Evolutionary conservation across 2,888 invertebrate species (phyloP), one percentile per base, ranked within the genome.

Genomic region (Drosophila eohydei): DNA sequence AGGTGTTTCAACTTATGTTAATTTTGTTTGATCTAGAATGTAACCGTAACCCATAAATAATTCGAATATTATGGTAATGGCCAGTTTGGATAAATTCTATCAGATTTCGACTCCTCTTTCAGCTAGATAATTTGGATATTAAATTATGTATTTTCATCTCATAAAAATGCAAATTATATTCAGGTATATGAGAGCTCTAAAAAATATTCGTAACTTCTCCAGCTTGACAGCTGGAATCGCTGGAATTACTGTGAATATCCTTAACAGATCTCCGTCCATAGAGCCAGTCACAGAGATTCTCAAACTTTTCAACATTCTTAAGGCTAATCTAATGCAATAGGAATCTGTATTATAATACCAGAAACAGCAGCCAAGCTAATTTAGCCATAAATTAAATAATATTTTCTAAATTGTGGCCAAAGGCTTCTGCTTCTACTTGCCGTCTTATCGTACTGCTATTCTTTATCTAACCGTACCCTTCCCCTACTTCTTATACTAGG

Each of bases 401-500:
- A 32, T 14, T 36, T 36, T 21, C 21, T 34, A 21, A 34, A 34
- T 8, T 21, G 12, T 51, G 51, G 51, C 8, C 51, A 51, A 36
- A 52, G 54, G 38, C 38, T 54, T 40, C 40, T 40, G 38, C 46
- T 40, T 40, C 40, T 40, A 28, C 46, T 26, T 30, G 5, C 4
- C 54, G 46, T 26, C 60, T 50, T 60, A 62, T 63, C 50, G 14
- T 16, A 12, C 43, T 38, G 52, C 30, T 38, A 9, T 30, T 30
- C 50, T 30, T 56, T 74, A 59, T 57, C 62, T 54, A 43, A 21
- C 12, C 40, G 4, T 67, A 63, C 78, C 63, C 74, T 74, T 71
- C 61, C 59, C 64, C 74, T 58, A 78, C 52, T 55, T 72, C 11
- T 26, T 57, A 72, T 74, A 81, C 66, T 81, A 48, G 80, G 80